These are phyloP conservation scores for Anastrepha ludens DNA, from an alignment of 1,140 invertebrate species.

Conservation along the genomic window DNA sequence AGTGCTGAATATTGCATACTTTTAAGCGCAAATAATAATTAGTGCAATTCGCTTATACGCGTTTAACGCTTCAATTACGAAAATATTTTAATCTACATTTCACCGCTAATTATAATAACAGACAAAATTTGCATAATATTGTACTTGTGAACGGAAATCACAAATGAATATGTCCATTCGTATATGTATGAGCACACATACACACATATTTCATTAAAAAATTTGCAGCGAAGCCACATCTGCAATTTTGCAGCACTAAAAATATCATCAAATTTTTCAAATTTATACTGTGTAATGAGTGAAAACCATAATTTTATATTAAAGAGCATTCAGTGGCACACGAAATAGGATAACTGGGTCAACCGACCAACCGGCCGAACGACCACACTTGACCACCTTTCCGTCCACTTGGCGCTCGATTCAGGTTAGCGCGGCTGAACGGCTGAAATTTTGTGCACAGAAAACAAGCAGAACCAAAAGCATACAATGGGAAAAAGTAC, in stretches of 20 bases:
- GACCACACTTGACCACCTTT: constrained; percentile 28
- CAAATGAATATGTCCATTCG: too few species aligned
- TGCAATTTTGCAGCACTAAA: not conserved
- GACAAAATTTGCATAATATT: too few species aligned
- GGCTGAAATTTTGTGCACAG: not conserved
- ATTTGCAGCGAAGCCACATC: not conserved
- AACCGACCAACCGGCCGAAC: not conserved
- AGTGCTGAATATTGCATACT: too few species aligned
- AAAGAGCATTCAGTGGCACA: not conserved
- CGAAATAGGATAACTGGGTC: not conserved
- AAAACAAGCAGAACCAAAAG: not conserved
- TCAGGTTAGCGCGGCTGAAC: not conserved
- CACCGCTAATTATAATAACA: too few species aligned
- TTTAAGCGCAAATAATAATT: too few species aligned
- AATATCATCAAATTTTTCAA: not conserved
- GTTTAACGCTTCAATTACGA: too few species aligned
- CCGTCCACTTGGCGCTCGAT: not conserved
- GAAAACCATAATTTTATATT: not conserved
- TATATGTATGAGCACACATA: too few species aligned
- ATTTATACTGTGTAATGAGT: too few species aligned
- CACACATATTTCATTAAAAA: not conserved
- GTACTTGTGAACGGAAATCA: too few species aligned
- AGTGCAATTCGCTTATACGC: too few species aligned
- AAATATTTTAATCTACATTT: too few species aligned
- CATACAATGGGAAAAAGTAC: not conserved